Base-by-base conservation (phyloP, 1,140 invertebrate species). In the Theocolax elegans region DNA sequence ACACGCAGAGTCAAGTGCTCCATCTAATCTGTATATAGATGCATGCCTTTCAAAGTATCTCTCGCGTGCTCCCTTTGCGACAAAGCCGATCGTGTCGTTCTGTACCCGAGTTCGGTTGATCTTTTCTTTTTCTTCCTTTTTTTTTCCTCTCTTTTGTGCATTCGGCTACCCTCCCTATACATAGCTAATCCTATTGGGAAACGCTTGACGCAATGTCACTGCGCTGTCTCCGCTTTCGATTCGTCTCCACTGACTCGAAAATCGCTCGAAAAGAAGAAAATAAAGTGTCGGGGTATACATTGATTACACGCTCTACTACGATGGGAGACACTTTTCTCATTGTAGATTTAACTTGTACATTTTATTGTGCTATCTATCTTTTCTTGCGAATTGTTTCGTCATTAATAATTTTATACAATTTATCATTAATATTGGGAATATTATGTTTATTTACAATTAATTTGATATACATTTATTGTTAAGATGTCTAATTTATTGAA, bases 1-100 rank as follows among this genome's bases (percentile, higher is more conserved):
- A n/a, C n/a, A n/a, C n/a, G n/a, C n/a, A 54, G 42, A 54, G 63
- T 65, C 63, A 65, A 65, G 63, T 65, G 63, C 42, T 31, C 21
- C 48, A 13, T 65, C 23, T 44, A 54, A 65, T 65, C 49, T 49
- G n/a, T 53, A 38, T 44, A 64, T 64, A 44, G 35, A 38, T n/a
- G n/a, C 6, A 12, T 31, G 62, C 46, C 63, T 35, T 35, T 35
- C 31, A 6, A 6, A 35, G 4, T 35, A 35, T 35, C 10, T 35
- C 10, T 35, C n/a, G 62, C 35, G 25, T 42, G 38, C 21, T n/a
- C 23, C 23, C 54, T 4, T 21, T n/a, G 38, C 44, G 56, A 60
- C 56, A 67, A 59, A 58, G 62, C 62, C 46, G 21, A 53, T 42
- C 12, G 17, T 64, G 23, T 67, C 53, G 23, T 31, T 21, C 49